Base-by-base conservation (phyloP, 2,113 vertebrate species). In the Macquaria ambigua region DNA sequence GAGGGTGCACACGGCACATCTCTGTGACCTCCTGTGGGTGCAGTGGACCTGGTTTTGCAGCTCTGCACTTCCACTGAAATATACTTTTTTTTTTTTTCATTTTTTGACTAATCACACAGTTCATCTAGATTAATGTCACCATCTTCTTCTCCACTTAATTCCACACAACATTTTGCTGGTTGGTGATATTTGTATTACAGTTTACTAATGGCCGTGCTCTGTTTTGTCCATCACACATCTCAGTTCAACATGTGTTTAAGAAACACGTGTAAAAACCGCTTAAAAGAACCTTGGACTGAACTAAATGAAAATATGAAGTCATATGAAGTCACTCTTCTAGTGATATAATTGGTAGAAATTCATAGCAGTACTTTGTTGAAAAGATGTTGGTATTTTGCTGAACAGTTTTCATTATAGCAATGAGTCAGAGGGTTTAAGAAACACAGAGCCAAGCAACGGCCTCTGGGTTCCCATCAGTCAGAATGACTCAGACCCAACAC, bases 401-500 rank as follows among this genome's bases (percentile, higher is more conserved):
- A 77, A 64, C 11, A 20, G 76, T 53, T 70, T 74, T 81, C 52
- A 84, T 71, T 61, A 43, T 56, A 55, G 73, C 67, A 69, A 7
- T 87, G 79, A 91, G 28, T 88, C 79, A 59, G 71, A 84, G 18
- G 16, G 12, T 62, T 81, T 86, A 56, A 52, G 61, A 62, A 46
- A 74, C 20, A 58, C 23, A 46, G 28, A 71, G 55, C 63, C 28
- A 81, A 83, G 69, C 67, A 74, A 23, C 1, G 10, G 67, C 84
- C 34, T 72, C 82, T 77, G 61, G 82, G 61, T 76, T 83, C 48
- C 78, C 41, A 76, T 87, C 89, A 59, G 64, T 84, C 74, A 77
- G 52, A 52, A 48, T 92, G 81, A 87, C 85, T 92, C 83, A 84
- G 80, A 66, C 70, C 64, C 82, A 21, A 62, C 79, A 85, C 79